Percentiles rank a stretch among this genome's conserved stretches.
phyloP scores from a whole-genome alignment of 2,888 invertebrate genomes.

The Lasioglossum figueresi region DNA sequence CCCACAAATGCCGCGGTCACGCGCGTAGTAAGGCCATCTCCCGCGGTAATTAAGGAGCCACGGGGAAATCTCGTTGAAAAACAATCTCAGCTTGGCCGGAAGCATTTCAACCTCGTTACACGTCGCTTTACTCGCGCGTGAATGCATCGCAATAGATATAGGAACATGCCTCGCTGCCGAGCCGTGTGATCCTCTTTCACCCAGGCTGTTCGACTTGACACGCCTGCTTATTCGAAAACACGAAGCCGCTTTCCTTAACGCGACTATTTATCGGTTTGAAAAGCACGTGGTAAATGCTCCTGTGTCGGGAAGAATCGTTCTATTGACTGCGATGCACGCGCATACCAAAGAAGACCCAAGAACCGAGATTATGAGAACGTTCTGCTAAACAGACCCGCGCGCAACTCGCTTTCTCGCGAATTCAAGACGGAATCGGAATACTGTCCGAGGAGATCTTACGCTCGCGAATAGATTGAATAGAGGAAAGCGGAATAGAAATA shows the following conservation, averaged over 20 bases:
- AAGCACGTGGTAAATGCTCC: not conserved
- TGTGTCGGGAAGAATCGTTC: conserved; percentile 19
- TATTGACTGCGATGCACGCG: not conserved
- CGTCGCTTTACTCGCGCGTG: not conserved
- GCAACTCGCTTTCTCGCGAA: not conserved
- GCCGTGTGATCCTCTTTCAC: conserved; percentile 26
- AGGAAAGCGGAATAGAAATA: not conserved
- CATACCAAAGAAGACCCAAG: not conserved
- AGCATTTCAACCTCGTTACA: conserved; percentile 33
- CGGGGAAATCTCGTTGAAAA: conserved; percentile 26
- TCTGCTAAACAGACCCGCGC: not conserved
- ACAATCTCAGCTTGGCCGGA: conserved; percentile 26
- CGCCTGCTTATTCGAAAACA: conserved; percentile 18
- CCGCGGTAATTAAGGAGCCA: conserved; percentile 38
- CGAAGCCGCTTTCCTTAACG: not conserved
- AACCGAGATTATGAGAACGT: not conserved
- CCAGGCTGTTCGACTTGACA: not conserved
- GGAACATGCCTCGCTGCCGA: not conserved
- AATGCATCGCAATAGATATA: conserved; percentile 26
- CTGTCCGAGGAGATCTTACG: not conserved
- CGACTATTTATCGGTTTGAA: not conserved
- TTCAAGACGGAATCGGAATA: not conserved
- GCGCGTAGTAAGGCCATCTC: not conserved
- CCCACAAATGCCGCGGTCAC: not conserved
- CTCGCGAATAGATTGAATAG: not conserved